These are phyloP conservation scores for Myrmecophaga tridactyla DNA, from an alignment of 2,113 vertebrate genomes.

Conservation along the genomic window DNA sequence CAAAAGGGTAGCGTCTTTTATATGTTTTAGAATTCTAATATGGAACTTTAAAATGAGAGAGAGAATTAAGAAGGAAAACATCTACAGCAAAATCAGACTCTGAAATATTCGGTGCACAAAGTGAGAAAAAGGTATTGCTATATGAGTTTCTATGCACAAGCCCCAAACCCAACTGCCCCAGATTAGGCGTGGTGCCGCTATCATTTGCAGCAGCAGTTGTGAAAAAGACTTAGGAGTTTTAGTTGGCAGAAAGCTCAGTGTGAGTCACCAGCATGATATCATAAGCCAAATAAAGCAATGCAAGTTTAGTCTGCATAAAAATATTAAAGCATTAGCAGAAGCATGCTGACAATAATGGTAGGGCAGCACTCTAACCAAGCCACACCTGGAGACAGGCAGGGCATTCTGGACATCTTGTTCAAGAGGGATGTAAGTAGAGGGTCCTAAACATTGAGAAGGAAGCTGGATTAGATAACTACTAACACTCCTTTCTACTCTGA, in stretches of 20 bases:
- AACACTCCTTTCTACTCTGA: background rate
- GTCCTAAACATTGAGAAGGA: too few species aligned
- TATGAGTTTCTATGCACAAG: background rate
- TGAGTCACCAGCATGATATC: background rate
- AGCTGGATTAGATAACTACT: background rate
- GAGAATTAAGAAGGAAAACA: background rate
- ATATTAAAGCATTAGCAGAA: background rate
- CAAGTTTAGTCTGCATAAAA: background rate
- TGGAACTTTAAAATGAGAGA: background rate
- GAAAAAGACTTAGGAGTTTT: background rate
- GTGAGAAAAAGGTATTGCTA: background rate
- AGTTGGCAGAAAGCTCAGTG: background rate
- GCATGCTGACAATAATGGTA: background rate
- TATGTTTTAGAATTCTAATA: background rate
- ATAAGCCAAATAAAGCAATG: background rate
- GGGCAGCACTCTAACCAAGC: background rate
- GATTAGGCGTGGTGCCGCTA: fast-evolving
- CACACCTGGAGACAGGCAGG: background rate
- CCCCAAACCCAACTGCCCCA: background rate
- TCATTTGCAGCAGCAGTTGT: background rate
- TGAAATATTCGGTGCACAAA: background rate
- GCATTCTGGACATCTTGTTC: too few species aligned
- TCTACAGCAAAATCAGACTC: background rate
- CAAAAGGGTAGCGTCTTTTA: background rate
- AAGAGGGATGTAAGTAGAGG: background rate